Conservation (phyloP, 2,888 invertebrate genomes). For the Gymnosoma rotundatum region DNA sequence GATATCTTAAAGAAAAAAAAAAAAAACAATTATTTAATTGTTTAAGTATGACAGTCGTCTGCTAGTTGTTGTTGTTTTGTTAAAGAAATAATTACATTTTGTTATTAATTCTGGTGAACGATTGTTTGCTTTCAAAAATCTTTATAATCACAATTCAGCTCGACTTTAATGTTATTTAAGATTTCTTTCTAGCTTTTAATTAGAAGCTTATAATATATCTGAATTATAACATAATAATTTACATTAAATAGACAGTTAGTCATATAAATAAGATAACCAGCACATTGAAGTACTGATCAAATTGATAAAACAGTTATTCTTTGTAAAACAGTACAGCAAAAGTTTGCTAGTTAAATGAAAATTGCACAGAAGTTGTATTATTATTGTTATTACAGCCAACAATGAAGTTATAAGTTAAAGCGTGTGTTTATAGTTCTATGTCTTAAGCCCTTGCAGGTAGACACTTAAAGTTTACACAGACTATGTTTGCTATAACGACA, state of each 20-base stretch:
- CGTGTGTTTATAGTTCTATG: too few species aligned
- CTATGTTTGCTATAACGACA: too few species aligned
- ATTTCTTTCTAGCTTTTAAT: conserved; percentile 22
- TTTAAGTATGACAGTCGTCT: neutral
- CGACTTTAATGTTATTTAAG: conserved; percentile 38
- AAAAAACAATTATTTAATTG: conserved; percentile 14
- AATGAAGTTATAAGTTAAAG: too few species aligned
- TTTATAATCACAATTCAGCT: conserved; percentile 29
- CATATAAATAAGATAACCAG: neutral
- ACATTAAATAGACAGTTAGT: conserved; percentile 1
- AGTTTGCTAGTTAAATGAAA: too few species aligned
- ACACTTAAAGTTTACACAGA: too few species aligned
- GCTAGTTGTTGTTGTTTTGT: neutral
- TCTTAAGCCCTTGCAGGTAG: too few species aligned
- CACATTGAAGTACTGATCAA: neutral
- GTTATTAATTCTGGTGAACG: conserved; percentile 25
- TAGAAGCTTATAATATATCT: conserved; percentile 12
- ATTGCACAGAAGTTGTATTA: too few species aligned
- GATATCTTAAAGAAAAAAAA: conserved; percentile 14
- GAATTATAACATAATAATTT: conserved; percentile 3
- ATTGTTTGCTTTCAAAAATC: conserved; percentile 26
- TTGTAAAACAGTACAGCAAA: too few species aligned
- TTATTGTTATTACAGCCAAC: too few species aligned
- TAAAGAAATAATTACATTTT: conserved; percentile 21
- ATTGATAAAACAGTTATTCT: too few species aligned